Evolutionary conservation across 1,140 invertebrate species (phyloP), one percentile per base, ranked within the genome.

Genomic region (Psilanteris sp.): DNA sequence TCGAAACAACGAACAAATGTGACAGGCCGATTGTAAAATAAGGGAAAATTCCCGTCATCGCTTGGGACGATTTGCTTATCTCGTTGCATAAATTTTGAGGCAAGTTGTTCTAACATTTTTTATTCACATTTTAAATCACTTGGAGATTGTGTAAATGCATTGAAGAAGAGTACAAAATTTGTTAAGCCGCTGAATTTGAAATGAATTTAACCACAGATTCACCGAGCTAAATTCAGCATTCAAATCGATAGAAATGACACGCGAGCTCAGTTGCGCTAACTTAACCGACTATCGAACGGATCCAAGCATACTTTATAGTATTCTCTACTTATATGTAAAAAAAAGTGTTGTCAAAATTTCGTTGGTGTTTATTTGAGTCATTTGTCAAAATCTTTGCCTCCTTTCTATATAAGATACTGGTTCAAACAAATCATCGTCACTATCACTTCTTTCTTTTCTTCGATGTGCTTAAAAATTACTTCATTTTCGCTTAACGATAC

Each of bases 281-380:
- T 55, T 62, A 70, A 64, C 22, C 39, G 41, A 59, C 16, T 70
- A 66, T 76, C 59, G 67, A 77, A 77, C 74, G 11, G 46, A 71
- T 18, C 54, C 61, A 48, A 41, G 44, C 37, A 22, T 76, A 77
- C 59, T 52, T 52, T 22, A 39, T 15, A 15, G 37, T 76, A 54
- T 36, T 34, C 29, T 41, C 50, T 41, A 20, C 27, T 37, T 64
- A 39, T 61, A 32, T 61, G 15, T 59, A 52, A 70, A 67, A 71
- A 70, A 62, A 67, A 59, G 24, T 48, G 22, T 59, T 50, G 55
- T 41, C 31, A 39, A 68, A 52, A 16, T 54, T 66, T 71, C 44
- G 66, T 77, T 77, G 74, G 67, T 77, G 64, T 71, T 64, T 46
- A n/a, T 34, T 54, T 68, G 48, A 71, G 59, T 67, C 61, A 16